A percentile compares a stretch with the other conserved stretches of the same genome.
These are phyloP conservation scores for Smittia sp. DNA, from an alignment of 2,888 invertebrate species.

Conservation along the genomic window DNA sequence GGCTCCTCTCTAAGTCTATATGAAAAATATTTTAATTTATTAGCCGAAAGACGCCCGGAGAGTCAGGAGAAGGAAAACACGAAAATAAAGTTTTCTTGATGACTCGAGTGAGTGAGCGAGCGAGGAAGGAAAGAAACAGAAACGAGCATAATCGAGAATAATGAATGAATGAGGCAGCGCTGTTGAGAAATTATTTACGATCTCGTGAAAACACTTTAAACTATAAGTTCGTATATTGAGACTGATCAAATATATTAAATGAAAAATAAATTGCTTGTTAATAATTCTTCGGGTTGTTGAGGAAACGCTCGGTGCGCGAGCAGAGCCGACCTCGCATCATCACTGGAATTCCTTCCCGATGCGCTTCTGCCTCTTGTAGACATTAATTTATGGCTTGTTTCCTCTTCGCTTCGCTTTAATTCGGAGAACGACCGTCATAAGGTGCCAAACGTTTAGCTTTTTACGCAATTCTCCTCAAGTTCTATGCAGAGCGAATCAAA, in stretches of 20 bases:
- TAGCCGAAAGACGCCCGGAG: conserved; percentile 9
- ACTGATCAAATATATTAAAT: conserved; percentile 37
- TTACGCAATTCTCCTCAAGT: background rate
- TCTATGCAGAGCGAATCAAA: background rate
- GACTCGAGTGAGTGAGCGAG: background rate
- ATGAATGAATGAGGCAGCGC: conserved; percentile 34
- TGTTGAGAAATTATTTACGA: conserved; percentile 38
- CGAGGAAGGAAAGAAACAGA: conserved; percentile 14
- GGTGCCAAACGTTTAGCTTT: background rate
- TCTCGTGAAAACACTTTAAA: conserved; percentile 38
- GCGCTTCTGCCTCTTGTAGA: background rate
- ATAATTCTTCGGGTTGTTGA: background rate
- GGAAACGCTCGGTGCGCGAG: background rate
- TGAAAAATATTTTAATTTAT: conserved; percentile 38
- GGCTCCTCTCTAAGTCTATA: background rate
- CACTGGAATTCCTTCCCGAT: too few species aligned
- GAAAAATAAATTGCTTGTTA: conserved; percentile 36
- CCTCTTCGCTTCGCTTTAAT: background rate
- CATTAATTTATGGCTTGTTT: background rate
- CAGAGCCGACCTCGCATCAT: background rate
- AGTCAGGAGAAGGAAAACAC: conserved; percentile 20
- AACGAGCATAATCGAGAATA: conserved; percentile 3
- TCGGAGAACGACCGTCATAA: background rate
- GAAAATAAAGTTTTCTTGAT: conserved; percentile 21
- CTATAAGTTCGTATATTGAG: conserved; percentile 35